Percentiles rank a stretch among this genome's conserved stretches.
Evolutionary conservation across 2,888 invertebrate species (phyloP).

Genomic region (Theretra japonica): DNA sequence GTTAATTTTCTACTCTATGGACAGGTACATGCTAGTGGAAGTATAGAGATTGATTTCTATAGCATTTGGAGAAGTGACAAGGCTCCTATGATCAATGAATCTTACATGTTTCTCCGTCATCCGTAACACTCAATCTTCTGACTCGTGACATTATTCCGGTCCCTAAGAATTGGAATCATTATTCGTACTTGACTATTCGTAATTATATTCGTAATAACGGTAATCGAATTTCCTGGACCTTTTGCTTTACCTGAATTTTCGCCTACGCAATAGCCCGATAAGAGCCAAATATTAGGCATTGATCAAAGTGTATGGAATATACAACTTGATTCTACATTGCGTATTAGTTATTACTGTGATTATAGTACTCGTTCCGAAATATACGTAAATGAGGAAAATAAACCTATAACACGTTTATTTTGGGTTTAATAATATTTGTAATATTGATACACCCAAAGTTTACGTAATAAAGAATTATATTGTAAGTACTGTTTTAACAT

Average conservation of each 20-base stretch:
- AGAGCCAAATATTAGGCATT: not conserved
- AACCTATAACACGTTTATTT: too few species aligned
- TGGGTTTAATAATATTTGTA: too few species aligned
- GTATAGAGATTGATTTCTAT: constrained; percentile 18
- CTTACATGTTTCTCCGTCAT: constrained; percentile 91
- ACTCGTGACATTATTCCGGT: constrained; percentile 83
- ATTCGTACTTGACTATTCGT: constrained; percentile 41
- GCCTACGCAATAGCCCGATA: not conserved
- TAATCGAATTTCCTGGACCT: constrained; percentile 14
- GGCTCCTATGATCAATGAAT: constrained; percentile 35
- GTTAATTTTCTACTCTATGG: not conserved
- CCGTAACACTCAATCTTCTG: constrained; percentile 87
- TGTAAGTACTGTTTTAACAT: too few species aligned
- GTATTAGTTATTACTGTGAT: not conserved
- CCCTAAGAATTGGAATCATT: constrained; percentile 62
- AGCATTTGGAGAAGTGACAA: constrained; percentile 15
- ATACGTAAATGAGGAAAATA: too few species aligned
- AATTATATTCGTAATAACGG: constrained; percentile 33
- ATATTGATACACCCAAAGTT: too few species aligned
- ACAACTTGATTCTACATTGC: not conserved
- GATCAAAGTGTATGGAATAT: not conserved
- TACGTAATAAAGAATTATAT: too few species aligned
- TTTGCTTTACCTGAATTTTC: not conserved
- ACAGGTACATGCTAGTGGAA: constrained; percentile 16
- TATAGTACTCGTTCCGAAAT: not conserved